Evolutionary conservation across 2,888 invertebrate genomes (phyloP).

Genomic region (Esperia sulphurella): DNA sequence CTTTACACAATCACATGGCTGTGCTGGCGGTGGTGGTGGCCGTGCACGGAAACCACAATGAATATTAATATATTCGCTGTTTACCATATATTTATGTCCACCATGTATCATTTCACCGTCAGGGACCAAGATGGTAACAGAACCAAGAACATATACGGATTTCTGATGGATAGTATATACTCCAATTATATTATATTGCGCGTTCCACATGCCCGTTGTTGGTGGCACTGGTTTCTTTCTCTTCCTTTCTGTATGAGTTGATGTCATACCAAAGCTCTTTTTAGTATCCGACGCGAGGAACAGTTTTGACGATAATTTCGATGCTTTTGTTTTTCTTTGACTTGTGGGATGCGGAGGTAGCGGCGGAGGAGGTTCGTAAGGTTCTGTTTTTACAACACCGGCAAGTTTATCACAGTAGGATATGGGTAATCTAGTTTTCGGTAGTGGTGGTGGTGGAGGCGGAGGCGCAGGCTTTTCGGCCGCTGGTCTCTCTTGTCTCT

Average conservation of each 20-base stretch:
- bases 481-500: conserved; percentile 35
- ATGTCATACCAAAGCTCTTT: conserved; percentile 31
- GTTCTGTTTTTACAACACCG: conserved; percentile 39
- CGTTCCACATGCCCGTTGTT: conserved; percentile 42
- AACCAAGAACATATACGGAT: conserved; percentile 45
- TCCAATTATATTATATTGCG: conserved; percentile 54
- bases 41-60: conserved; percentile 49
- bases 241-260: conserved; percentile 17
- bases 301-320: neutral
- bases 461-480: conserved; percentile 44
- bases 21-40: conserved; percentile 34
- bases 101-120: conserved; percentile 61
- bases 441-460: conserved; percentile 52
- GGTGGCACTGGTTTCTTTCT: conserved; percentile 43
- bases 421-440: conserved; percentile 49
- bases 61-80: conserved; percentile 43
- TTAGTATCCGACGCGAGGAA: conserved; percentile 11
- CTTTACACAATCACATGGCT: conserved; percentile 54
- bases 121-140: conserved; percentile 43
- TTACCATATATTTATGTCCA: conserved; percentile 33
- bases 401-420: conserved; percentile 53
- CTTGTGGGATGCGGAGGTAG: neutral
- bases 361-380: conserved; percentile 8
- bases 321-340: neutral
- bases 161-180: conserved; percentile 45